Conservation (phyloP, 2,113 vertebrate genomes). For the Echinops telfairi region DNA sequence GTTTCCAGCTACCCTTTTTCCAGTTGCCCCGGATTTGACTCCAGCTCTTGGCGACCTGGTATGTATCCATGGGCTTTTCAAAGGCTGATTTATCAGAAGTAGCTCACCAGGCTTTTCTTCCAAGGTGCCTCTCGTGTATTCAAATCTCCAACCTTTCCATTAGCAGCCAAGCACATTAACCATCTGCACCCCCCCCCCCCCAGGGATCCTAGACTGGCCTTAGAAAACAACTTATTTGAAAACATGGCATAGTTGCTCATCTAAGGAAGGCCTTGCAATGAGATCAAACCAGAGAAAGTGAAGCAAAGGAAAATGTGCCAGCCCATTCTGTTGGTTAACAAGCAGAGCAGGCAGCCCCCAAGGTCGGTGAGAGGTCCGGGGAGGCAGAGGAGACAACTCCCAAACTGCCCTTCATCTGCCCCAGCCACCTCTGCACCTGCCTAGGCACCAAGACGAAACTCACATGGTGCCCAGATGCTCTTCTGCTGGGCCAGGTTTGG, state of each 20-base stretch:
- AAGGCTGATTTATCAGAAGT: background rate
- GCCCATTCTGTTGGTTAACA: background rate
- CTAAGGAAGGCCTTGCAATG: background rate
- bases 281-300: constrained; percentile 11
- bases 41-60: too few species aligned
- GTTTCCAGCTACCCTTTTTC: constrained; percentile 29
- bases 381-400: constrained; percentile 20
- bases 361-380: background rate
- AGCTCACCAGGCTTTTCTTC: background rate
- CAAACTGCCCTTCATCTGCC: constrained; percentile 1
- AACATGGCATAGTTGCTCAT: constrained; percentile 1
- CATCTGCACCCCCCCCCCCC: background rate
- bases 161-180: background rate
- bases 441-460: background rate
- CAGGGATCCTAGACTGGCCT: background rate
- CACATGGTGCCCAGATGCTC: background rate
- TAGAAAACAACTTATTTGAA: constrained; percentile 19
- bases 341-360: constrained; percentile 42
- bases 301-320: background rate
- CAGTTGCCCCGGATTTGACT: too few species aligned
- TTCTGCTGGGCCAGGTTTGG: background rate
- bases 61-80: too few species aligned
- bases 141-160: background rate
- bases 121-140: background rate
- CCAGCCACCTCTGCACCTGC: background rate